Conservation (phyloP, 1,140 invertebrate genomes). For the Aradophagus sp. region DNA sequence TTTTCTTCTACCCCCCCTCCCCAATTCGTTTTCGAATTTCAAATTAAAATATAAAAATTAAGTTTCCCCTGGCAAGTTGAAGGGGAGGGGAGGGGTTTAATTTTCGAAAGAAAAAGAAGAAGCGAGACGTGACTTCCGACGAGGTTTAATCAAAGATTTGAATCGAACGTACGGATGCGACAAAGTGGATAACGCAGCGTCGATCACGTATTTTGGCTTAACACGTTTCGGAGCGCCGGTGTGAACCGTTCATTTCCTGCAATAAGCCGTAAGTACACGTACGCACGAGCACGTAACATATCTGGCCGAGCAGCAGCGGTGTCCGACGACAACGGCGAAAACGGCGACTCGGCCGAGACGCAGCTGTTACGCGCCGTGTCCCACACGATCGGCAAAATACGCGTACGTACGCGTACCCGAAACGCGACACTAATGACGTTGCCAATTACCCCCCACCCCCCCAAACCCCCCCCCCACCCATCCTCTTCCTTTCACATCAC, state of each 20-base stretch:
- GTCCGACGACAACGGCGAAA: no score
- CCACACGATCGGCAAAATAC: slow-evolving; percentile 33
- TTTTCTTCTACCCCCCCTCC: no score
- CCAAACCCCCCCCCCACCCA: no score
- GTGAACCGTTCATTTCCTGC: slow-evolving; percentile 53
- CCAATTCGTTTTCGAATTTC: no score
- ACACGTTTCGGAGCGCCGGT: slow-evolving; percentile 44
- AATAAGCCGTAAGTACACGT: slow-evolving; percentile 43
- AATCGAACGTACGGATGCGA: slow-evolving; percentile 41
- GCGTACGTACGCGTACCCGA: slow-evolving; percentile 1
- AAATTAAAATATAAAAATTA: no score
- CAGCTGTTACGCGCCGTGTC: slow-evolving; percentile 41
- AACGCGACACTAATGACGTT: slow-evolving; percentile 39
- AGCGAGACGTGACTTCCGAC: slow-evolving; percentile 40
- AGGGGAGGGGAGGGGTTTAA: slow-evolving; percentile 9
- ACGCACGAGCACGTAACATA: slow-evolving; percentile 30
- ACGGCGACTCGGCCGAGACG: slow-evolving; percentile 20
- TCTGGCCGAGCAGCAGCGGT: slow-evolving; percentile 8
- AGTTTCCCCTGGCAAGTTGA: no score
- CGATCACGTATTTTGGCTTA: slow-evolving; percentile 46
- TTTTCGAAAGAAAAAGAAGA: slow-evolving; percentile 9
- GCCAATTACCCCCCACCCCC: slow-evolving; percentile 44
- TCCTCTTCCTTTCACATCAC: no score
- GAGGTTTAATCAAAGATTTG: slow-evolving; percentile 44
- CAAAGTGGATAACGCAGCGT: slow-evolving; percentile 37